Base-by-base conservation (phyloP, 2,888 invertebrate species). In the Penaeus monodon region DNA sequence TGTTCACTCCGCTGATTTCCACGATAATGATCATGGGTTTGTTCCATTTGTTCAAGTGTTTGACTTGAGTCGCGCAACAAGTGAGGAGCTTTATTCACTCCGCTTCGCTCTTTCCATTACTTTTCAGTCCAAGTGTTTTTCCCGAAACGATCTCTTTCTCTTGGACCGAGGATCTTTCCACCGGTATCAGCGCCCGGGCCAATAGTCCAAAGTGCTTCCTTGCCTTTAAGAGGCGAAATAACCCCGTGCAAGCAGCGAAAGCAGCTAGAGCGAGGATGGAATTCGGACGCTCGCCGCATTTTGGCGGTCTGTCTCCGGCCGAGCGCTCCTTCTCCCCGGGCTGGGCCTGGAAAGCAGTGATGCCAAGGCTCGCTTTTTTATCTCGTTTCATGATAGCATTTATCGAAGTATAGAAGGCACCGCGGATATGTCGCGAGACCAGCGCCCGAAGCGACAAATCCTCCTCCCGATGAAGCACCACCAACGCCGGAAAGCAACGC, bases 31-130 rank as follows among this genome's bases (percentile, higher is more conserved):
- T 84, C 84, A 49, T 78, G 77, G 84, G 84, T 84, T 78, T 84
- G 84, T 84, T 84, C 84, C 84, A 84, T 84, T 84, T 84, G 78
- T 84, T 84, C 84, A 84, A 84, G 84, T 84, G 84, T 84, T 84
- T 84, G 84, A 84, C 78, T 84, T 84, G 84, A 68, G 84, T 33
- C 49, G 84, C 68, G 84, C 84, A 78, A 84, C 78, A 78, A 68
- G 84, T 77, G 78, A 22, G 12, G 24, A 49, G 49, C 68, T 78
- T 78, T 78, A 68, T 78, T 78, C 84, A 78, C 68, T 29, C 10
- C 22, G 24, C 68, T 68, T 29, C 84, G 64, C 17, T 1, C 78
- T 29, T 77, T 38, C 49, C 84, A 78, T 29, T 27, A 29, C 63
- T 49, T 27, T 84, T 84, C 84, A 78, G 57, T 29, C 84, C 57